Conservation (phyloP, 2,113 vertebrate genomes). For the Plectropomus leopardus region DNA sequence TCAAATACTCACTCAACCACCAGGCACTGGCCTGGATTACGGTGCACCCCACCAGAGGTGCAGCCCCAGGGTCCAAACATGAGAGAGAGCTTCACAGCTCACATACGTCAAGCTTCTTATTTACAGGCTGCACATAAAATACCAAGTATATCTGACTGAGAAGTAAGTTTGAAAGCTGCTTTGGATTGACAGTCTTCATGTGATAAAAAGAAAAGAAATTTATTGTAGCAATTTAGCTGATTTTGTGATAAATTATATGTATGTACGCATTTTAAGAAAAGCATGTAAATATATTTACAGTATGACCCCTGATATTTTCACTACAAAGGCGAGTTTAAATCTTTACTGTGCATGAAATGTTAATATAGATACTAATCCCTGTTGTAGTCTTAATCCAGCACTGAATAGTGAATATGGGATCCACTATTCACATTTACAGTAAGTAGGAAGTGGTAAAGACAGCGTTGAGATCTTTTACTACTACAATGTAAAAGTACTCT, state of each 20-base stretch:
- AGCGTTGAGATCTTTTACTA: background rate
- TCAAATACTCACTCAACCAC: slow-evolving; percentile 58
- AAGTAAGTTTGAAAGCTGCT: slow-evolving; percentile 11
- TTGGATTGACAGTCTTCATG: slow-evolving; percentile 2
- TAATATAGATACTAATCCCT: background rate
- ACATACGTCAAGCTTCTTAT: slow-evolving; percentile 21
- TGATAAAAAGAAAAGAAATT: background rate
- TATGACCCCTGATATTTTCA: slow-evolving; percentile 5
- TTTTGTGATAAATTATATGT: background rate
- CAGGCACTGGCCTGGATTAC: slow-evolving; percentile 46
- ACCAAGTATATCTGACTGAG: slow-evolving; percentile 2
- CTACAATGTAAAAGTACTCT: background rate
- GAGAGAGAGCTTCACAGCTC: slow-evolving; percentile 17
- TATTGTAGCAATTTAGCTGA: background rate
- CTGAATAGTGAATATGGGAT: background rate
- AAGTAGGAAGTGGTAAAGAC: background rate
- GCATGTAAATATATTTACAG: background rate
- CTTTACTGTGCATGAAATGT: background rate
- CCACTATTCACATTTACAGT: background rate
- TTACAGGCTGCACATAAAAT: background rate
- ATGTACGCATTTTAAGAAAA: background rate
- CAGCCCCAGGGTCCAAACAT: slow-evolving; percentile 19
- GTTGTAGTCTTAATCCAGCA: background rate
- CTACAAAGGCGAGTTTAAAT: background rate
- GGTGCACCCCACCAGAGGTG: background rate